These are phyloP conservation scores for Musca domestica DNA, from an alignment of 1,140 invertebrate genomes.

Conservation along the genomic window DNA sequence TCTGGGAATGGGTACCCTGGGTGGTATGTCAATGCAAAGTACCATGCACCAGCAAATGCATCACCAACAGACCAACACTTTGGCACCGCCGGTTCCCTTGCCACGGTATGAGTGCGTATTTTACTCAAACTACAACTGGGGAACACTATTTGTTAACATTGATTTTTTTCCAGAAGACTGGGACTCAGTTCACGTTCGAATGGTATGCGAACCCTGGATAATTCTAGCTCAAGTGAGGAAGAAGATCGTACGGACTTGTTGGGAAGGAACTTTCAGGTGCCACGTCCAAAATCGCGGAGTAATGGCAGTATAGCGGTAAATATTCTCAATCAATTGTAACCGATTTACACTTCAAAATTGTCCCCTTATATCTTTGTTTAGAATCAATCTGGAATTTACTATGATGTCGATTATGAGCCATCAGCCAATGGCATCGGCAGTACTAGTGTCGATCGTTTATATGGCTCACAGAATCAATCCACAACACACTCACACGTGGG, in stretches of 20 bases:
- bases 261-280: conserved; percentile 65
- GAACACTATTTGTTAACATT: background rate
- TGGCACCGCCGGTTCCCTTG: conserved; percentile 70
- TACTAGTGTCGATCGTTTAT: conserved; percentile 46
- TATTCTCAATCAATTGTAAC: no score
- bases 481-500: conserved; percentile 35
- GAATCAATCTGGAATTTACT: conserved; percentile 86
- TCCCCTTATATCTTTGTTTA: conserved; percentile 50
- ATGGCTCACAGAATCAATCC: conserved; percentile 49
- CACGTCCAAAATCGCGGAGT: conserved; percentile 74
- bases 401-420: conserved; percentile 81
- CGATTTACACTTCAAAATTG: background rate
- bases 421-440: conserved; percentile 57
- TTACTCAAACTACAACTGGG: background rate
- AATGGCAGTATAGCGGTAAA: conserved; percentile 67
- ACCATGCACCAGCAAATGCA: conserved; percentile 53
- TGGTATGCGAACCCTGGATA: conserved; percentile 56
- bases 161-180: conserved; percentile 43
- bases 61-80: conserved; percentile 34
- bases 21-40: conserved; percentile 59
- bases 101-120: conserved; percentile 57
- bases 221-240: conserved; percentile 65
- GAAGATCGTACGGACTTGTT: conserved; percentile 74
- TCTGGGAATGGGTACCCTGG: conserved; percentile 37
- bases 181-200: conserved; percentile 51